Conservation (phyloP, 1,140 invertebrate genomes). For the Littorina saxatilis region DNA sequence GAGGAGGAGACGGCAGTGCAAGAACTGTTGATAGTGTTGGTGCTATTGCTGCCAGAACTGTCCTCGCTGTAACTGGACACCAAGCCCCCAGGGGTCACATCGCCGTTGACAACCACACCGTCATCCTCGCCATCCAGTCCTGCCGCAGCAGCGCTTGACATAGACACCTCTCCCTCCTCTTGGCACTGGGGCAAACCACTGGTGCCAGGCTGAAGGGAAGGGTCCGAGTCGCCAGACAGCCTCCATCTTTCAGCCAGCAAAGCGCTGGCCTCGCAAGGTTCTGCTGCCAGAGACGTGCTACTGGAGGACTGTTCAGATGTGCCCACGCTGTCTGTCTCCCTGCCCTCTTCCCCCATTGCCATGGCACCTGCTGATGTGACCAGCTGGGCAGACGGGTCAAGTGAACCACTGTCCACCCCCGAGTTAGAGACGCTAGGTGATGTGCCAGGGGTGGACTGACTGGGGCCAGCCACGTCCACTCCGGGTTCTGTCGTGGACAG, state of each 20-base stretch:
- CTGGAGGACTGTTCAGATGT: not conserved
- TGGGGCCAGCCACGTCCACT: not conserved
- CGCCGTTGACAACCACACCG: slow-evolving; percentile 5
- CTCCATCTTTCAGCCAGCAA: not conserved
- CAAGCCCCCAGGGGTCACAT: slow-evolving; percentile 8
- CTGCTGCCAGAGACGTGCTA: not conserved
- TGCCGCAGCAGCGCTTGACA: not conserved
- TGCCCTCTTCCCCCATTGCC: not conserved
- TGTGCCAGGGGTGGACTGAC: not conserved
- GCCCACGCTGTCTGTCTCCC: slow-evolving; percentile 3
- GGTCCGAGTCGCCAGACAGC: not conserved
- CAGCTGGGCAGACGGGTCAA: not conserved
- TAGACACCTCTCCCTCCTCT: not conserved
- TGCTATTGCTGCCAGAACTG: slow-evolving; percentile 25
- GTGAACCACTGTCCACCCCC: not conserved
- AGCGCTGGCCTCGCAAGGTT: slow-evolving; percentile 23
- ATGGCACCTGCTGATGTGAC: not conserved
- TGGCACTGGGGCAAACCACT: not conserved
- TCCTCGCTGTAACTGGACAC: slow-evolving; percentile 27
- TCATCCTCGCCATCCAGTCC: not conserved
- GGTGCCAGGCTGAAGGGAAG: not conserved
- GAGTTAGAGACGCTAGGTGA: not conserved
- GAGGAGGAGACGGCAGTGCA: slow-evolving; percentile 23
- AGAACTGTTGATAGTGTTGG: not conserved
- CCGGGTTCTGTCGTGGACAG: not conserved